Base-by-base conservation (phyloP, 64 coral and sea anemone genomes). In the Porites lutea region DNA sequence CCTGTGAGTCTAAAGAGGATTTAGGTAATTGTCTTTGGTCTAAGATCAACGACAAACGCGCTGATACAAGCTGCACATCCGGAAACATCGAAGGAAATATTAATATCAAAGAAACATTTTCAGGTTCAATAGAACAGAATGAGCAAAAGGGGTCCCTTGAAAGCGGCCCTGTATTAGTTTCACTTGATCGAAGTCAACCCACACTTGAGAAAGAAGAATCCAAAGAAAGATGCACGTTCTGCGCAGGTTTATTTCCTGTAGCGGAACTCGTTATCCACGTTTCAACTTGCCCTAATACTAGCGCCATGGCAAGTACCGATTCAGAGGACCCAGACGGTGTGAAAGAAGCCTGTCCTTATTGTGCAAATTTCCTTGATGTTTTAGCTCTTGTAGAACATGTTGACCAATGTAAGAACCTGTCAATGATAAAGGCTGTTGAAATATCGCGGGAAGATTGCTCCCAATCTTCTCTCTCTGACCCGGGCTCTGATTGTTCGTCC, bases 151-250 rank as follows among this genome's bases (percentile, higher is more conserved):
- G 13, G 9, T 45, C 57, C 61, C 22, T 13, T 13, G 46, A 44
- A 43, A n/a, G 13, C 15, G 78, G 16, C 15, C 20, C 8, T 13
- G 22, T 1, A 61, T 59, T 19, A 12, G 14, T 23, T 62, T 80
- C 57, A 5, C 78, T 23, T 44, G 54, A 13, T 60, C 2, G 44
- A 21, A 15, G 13, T 78, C 23, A 10, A 70, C 60, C 71, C 46
- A 45, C 59, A 14, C 52, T 91, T 60, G 27, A 61, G 23, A 91
- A 70, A 70, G 78, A 83, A 46, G 78, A 91, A 19, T 83, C 89
- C 11, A 62, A 59, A 57, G 89, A 83, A 72, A 91, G 89, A 71
- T 91, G 89, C 14, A 82, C 89, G 61, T 91, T 91, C 23, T 91
- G 89, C 57, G 74, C 89, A 43, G 79, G 15, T 21, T 58, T 62